phyloP scores from a whole-genome alignment of 1,140 invertebrate species.

The Cherax destructor region DNA sequence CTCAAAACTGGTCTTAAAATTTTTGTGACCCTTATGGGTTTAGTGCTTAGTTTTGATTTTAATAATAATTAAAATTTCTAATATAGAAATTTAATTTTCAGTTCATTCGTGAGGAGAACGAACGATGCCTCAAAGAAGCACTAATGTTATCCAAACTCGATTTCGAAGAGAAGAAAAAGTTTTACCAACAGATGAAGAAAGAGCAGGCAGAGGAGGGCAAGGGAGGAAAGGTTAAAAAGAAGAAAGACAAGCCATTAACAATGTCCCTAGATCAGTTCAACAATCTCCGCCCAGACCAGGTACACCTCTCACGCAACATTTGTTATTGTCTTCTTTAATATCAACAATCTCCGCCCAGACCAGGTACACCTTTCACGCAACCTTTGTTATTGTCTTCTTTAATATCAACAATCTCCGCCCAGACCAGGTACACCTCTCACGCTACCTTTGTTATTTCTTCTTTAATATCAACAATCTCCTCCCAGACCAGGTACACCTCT shows the following conservation, averaged over 20 bases:
- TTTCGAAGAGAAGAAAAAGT: constrained; percentile 81
- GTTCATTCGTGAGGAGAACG: constrained; percentile 81
- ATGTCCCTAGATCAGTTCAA: constrained; percentile 84
- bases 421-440: constrained; percentile 70
- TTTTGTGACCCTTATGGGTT: no score
- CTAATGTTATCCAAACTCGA: constrained; percentile 83
- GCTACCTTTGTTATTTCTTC: not conserved
- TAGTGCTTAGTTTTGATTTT: no score
- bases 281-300: constrained; percentile 73
- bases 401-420: constrained; percentile 77
- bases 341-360: constrained; percentile 77
- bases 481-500: constrained; percentile 71
- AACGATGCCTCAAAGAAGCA: constrained; percentile 82
- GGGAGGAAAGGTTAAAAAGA: constrained; percentile 76
- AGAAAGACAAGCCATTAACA: constrained; percentile 79
- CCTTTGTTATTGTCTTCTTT: not conserved
- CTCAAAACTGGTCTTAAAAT: no score
- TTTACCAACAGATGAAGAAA: constrained; percentile 77
- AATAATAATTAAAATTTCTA: no score
- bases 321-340: not conserved
- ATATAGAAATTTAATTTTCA: constrained; percentile 60
- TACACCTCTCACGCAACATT: constrained; percentile 44
- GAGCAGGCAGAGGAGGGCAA: constrained; percentile 70
- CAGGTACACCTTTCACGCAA: constrained; percentile 69
- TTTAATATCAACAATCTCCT: constrained; percentile 77